A percentile compares a stretch with the other conserved stretches of the same genome.
phyloP scores from a whole-genome alignment of 2,888 invertebrate genomes.

The Heliconius cydno region DNA sequence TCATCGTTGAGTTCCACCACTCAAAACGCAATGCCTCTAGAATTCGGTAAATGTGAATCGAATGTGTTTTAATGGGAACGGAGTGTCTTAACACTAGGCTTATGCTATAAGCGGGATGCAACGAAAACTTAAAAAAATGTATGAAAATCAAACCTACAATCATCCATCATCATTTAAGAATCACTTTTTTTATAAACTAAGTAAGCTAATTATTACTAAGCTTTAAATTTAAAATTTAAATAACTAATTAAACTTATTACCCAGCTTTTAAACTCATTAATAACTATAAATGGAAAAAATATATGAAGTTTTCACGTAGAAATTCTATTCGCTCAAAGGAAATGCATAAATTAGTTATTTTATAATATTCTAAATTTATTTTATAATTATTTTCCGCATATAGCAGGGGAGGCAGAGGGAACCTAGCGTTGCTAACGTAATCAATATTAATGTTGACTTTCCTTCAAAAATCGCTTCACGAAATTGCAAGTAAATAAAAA shows the following conservation, averaged over 20 bases:
- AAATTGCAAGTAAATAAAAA: too few species aligned
- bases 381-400: background rate
- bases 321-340: background rate
- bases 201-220: too few species aligned
- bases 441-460: too few species aligned
- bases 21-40: background rate
- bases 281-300: background rate
- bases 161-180: too few species aligned
- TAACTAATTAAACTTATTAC: constrained; percentile 10
- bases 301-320: background rate
- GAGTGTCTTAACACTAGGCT: background rate
- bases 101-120: too few species aligned
- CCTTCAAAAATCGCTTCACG: too few species aligned
- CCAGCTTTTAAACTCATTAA: constrained; percentile 1
- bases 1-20: background rate
- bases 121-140: too few species aligned
- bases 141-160: too few species aligned
- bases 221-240: background rate
- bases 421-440: background rate
- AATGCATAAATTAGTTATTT: background rate
- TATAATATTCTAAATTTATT: too few species aligned
- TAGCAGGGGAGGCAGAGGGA: background rate
- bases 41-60: too few species aligned
- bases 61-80: background rate
- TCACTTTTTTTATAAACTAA: too few species aligned